Base-by-base conservation (phyloP, 1,140 invertebrate species). In the Pseudomyrmex flavicornis region DNA sequence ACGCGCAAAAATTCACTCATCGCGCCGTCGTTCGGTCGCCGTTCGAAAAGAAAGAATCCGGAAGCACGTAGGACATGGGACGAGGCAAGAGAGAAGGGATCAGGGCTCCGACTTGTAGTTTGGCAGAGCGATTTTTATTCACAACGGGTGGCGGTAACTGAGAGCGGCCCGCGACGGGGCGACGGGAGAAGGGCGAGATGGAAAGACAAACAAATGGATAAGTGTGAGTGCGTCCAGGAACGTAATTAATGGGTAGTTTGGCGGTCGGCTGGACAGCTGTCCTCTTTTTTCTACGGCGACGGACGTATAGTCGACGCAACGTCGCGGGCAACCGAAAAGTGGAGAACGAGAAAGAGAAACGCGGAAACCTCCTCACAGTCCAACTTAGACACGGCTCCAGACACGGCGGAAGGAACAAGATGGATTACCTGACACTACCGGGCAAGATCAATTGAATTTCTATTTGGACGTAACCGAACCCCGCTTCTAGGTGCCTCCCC, bases 361-460 rank as follows among this genome's bases (percentile, higher is more conserved):
- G 88, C 92, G 91, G 90, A 92, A 92, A 93, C 91, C 90, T 86
- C 84, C 88, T 85, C 86, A 74, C 86, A 70, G 83, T 86, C 83
- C 86, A 82, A 87, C 69, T 79, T 92, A 89, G 82, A 91, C 88
- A 87, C 74, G 83, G 84, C 86, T 91, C 85, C 91, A 92, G 91
- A 92, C 90, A 90, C 90, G 89, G 92, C 93, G 91, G 92, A 93
- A 93, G 93, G 92, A 94, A 86, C 92, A 94, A 95, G 94, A 95
- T 94, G 92, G 91, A 95, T 95, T 91, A 92, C 90, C 92, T 91
- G 89, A 92, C 93, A 92, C 91, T 91, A 90, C 92, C 92, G 91
- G 93, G 94, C 94, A 94, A 95, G 93, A 95, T 95, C 94, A 95
- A 95, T 95, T 95, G 93, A 95, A 95, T 95, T 95, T 93, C 93